phyloP scores from a whole-genome alignment of 2,888 invertebrate species.

The Lepidocyrtoides sp. region DNA sequence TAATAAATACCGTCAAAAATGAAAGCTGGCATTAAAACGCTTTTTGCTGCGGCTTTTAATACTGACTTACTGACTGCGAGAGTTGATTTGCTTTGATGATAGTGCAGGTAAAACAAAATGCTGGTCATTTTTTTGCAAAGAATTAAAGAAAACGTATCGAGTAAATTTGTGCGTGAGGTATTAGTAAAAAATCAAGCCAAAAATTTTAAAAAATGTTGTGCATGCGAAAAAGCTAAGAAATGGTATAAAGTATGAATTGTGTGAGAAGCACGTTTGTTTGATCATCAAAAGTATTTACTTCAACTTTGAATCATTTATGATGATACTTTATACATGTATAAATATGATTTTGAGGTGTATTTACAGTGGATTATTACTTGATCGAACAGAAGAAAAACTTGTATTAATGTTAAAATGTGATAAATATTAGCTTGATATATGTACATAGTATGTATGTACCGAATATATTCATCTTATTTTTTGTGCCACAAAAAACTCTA shows the following conservation, averaged over 20 bases:
- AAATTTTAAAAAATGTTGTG: too few species aligned
- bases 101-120: background rate
- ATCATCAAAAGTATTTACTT: conserved; percentile 3
- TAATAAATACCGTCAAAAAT: conserved; percentile 49
- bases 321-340: too few species aligned
- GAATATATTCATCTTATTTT: background rate
- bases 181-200: conserved; percentile 23
- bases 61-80: conserved; percentile 2
- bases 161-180: background rate
- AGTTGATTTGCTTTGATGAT: background rate
- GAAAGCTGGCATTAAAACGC: conserved; percentile 45
- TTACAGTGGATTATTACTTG: too few species aligned
- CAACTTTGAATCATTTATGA: background rate
- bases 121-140: background rate
- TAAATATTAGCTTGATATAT: background rate
- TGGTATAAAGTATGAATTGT: too few species aligned
- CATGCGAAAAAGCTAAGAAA: too few species aligned
- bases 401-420: too few species aligned
- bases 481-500: background rate
- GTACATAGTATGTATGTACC: background rate
- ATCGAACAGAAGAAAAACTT: background rate
- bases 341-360: too few species aligned
- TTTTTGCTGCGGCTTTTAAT: background rate
- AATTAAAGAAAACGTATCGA: background rate
- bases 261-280: too few species aligned